Evolutionary conservation across 2,888 invertebrate species (phyloP), one percentile per base, ranked within the genome.

Genomic region (Andrena fulva): DNA sequence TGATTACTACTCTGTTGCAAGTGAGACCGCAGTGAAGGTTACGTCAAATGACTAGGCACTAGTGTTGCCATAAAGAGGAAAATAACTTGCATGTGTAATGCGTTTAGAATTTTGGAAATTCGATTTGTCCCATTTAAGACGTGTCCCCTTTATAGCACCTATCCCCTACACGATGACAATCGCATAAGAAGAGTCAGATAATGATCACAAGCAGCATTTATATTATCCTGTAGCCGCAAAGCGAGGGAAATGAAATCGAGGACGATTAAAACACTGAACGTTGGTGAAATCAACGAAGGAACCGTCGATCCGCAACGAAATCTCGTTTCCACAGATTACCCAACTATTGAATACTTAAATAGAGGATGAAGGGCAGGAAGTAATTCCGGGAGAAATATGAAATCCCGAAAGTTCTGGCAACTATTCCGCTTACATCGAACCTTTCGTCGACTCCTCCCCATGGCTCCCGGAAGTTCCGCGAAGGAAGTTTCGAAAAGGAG

Each of bases 351-450:
- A 68, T 48, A 35, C 10, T 74, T 68, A 42, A 74, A 33, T 48
- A 48, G 24, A 33, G 48, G 24, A 10, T 7, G 67, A 42, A 50
- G 59, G 33, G 59, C 64, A 35, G 27, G 7, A 27, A 33, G 48
- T 63, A 62, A 77, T 68, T 77, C 33, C 63, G 10, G 48, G 20
- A 24, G 77, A 68, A 78, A 33, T 54, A 62, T 68, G 48, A 68
- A 77, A 68, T 68, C 62, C 10, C 12, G 4, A 24, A 69, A 78
- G 56, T 69, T 78, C 6, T 27, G 16, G 8, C 56, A 69, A 50
- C 54, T 78, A 69, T 78, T 79, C n/a, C 35, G 50, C 63, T 27
- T 56, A 10, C 48, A 33, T 70, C 42, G 69, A 48, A 70, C 69
- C 69, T 29, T 48, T 27, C 69, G 20, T 20, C 62, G 33, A 8